phyloP scores from a whole-genome alignment of 2,888 invertebrate species.

The Eutolmus rufibarbis region DNA sequence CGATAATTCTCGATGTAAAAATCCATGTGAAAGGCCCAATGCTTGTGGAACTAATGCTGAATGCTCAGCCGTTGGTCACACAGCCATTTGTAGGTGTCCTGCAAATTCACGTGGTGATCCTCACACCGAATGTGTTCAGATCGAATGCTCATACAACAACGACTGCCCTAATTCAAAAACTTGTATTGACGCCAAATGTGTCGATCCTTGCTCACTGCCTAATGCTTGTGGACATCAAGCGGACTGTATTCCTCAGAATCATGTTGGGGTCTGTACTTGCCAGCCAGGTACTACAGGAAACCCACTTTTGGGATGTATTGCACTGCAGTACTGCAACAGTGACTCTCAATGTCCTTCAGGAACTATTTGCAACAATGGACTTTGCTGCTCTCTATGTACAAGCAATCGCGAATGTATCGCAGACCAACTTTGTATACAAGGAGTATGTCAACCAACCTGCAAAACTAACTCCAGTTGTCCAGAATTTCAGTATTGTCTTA shows the following conservation, averaged over 20 bases:
- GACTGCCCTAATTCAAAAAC: conserved; percentile 77
- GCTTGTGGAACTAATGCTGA: conserved; percentile 80
- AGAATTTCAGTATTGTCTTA: conserved; percentile 82
- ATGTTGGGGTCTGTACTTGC: conserved; percentile 84
- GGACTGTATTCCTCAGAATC: conserved; percentile 77
- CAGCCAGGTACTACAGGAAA: conserved; percentile 85
- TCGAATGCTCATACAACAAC: conserved; percentile 80
- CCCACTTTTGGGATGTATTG: conserved; percentile 83
- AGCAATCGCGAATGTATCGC: conserved; percentile 84
- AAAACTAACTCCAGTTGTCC: conserved; percentile 82
- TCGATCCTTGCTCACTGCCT: conserved; percentile 80
- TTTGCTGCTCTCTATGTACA: conserved; percentile 79
- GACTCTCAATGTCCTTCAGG: conserved; percentile 85
- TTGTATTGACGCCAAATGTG: conserved; percentile 81
- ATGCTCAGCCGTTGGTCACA: conserved; percentile 75
- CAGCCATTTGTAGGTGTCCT: conserved; percentile 77
- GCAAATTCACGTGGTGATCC: conserved; percentile 79
- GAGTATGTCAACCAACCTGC: conserved; percentile 85
- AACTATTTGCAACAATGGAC: conserved; percentile 81
- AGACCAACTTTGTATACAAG: conserved; percentile 85
- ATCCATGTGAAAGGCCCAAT: conserved; percentile 73
- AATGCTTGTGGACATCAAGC: conserved; percentile 86
- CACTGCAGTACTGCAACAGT: conserved; percentile 81
- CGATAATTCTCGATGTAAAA: conserved; percentile 75
- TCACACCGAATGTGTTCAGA: conserved; percentile 72